These are phyloP conservation scores for Stegodyphus mimosarum DNA, from an alignment of 1,140 invertebrate species.

Conservation along the genomic window DNA sequence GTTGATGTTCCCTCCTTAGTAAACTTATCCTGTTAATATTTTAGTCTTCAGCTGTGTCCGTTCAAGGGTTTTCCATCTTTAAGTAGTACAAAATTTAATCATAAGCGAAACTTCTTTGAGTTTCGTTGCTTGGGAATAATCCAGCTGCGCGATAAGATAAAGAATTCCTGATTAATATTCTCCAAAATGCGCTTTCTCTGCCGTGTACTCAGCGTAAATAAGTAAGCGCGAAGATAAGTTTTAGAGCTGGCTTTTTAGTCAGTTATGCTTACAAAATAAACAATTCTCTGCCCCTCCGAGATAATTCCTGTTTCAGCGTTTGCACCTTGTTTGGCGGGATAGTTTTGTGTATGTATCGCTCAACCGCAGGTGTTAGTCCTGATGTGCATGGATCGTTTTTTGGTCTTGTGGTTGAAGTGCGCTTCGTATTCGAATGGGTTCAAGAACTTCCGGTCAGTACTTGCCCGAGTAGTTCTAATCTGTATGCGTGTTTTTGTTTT, in stretches of 20 bases:
- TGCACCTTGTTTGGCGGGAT: not conserved
- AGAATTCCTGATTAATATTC: constrained; percentile 33
- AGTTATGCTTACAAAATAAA: constrained; percentile 32
- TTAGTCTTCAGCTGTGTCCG: too few species aligned
- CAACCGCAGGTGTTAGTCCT: not conserved
- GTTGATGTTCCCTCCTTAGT: too few species aligned
- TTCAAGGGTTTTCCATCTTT: too few species aligned
- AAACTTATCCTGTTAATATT: too few species aligned
- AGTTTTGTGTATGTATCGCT: not conserved
- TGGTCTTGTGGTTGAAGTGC: constrained; percentile 41
- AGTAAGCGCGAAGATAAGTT: constrained; percentile 33
- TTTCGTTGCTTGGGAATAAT: constrained; percentile 55
- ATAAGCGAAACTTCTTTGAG: constrained; percentile 32
- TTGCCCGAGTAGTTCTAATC: too few species aligned
- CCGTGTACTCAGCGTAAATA: constrained; percentile 26
- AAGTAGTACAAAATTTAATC: constrained; percentile 24
- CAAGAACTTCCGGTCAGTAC: constrained; percentile 45
- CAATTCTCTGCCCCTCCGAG: not conserved
- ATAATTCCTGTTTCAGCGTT: not conserved
- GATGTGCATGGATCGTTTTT: constrained; percentile 54
- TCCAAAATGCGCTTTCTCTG: constrained; percentile 7
- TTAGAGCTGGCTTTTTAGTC: constrained; percentile 7
- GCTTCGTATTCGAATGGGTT: constrained; percentile 47
- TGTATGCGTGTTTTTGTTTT: too few species aligned
- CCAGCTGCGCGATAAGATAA: constrained; percentile 56